Evolutionary conservation across 2,888 invertebrate genomes (phyloP).

Genomic region (Lasioglossum leucozonium): DNA sequence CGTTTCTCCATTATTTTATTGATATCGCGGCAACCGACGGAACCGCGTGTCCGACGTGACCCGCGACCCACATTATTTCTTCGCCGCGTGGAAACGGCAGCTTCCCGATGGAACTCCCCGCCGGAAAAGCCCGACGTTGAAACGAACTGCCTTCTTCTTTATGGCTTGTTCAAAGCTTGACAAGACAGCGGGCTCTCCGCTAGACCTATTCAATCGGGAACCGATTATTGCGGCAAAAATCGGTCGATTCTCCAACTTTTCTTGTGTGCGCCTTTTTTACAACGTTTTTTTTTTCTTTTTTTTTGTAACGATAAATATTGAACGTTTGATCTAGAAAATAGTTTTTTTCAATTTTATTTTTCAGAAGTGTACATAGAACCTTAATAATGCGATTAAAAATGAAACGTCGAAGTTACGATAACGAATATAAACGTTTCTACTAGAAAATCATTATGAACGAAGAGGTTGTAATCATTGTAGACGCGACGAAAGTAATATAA

Average conservation of each 20-base stretch:
- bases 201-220: not conserved
- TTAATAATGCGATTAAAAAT: not conserved
- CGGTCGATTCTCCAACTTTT: not conserved
- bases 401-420: no score
- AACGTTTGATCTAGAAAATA: no score
- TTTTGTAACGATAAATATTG: not conserved
- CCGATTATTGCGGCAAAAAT: slow-evolving; percentile 1
- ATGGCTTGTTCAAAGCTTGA: not conserved
- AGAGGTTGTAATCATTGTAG: no score
- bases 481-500: no score
- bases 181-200: not conserved
- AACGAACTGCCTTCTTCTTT: not conserved
- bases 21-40: slow-evolving; percentile 38
- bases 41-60: slow-evolving; percentile 32
- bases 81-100: slow-evolving; percentile 6
- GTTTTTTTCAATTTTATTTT: no score
- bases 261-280: not conserved
- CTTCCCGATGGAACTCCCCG: not conserved
- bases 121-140: not conserved
- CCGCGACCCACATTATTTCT: slow-evolving; percentile 46
- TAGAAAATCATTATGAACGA: not conserved
- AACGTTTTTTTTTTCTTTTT: no score
- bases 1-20: slow-evolving; percentile 51
- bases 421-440: no score
- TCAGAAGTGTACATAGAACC: no score